Evolutionary conservation across 2,113 vertebrate genomes (phyloP), one percentile per base, ranked within the genome.

Genomic region (Lophotis ruficrista): DNA sequence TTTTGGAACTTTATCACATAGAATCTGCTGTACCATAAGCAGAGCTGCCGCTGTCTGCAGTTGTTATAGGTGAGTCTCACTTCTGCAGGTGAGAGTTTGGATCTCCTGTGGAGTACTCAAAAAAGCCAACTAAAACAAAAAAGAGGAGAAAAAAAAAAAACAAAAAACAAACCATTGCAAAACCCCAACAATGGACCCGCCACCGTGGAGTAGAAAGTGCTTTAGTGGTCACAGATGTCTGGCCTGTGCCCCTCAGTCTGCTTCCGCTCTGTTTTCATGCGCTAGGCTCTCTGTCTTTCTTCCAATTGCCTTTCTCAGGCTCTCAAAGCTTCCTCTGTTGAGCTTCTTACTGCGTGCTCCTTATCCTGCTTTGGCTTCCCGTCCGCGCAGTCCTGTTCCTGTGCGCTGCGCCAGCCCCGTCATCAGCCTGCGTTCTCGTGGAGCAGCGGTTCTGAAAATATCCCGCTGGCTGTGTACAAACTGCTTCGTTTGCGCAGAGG

Each of bases 251-350:
- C 77, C 89, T 54, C 54, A 11, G 64, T 28, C 93, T 87, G 93
- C 88, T 92, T 94, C 89, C 94, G 50, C 89, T 91, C 72, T 89
- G 87, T 4, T 84, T 96, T 88, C 72, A 21, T 84, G 87, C 17
- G 37, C 68, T 88, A 37, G 33, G 38, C 60, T 3, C 51, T 82
- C 71, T 75, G 33, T 81, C 41, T 60, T 9, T 83, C 75, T 88
- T 27, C 38, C 19, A 7, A 35, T 86, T 77, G 85, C 86, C 62
- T 91, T 96, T 88, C 76, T 92, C 71, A 57, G 82, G 12, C 75
- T 86, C 76, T 90, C 80, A 90, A 66, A 89, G 72, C 87, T 87
- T 95, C 72, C 89, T 96, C 89, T 96, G 86, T 92, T 86, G 87
- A 83, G 76, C 87, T 92, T 21, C 83, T 95, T 69, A 80, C 71